Evolutionary conservation across 2,113 vertebrate species (phyloP).

Genomic region (Thunnus thynnus): DNA sequence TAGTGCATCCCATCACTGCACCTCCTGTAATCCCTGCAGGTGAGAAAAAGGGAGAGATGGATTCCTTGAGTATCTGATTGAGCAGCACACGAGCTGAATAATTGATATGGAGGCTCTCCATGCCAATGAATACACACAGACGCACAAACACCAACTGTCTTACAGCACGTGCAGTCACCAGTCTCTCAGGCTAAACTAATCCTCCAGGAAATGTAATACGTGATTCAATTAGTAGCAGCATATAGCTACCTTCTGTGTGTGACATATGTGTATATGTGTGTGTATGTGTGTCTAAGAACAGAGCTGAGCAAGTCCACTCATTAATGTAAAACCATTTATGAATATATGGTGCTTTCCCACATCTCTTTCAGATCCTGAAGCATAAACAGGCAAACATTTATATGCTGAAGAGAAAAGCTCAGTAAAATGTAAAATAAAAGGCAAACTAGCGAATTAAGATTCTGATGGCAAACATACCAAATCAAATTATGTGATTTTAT

Average conservation of each 20-base stretch:
- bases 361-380: slow-evolving; percentile 21
- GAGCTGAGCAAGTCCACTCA: slow-evolving; percentile 57
- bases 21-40: slow-evolving; percentile 73
- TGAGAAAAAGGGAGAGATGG: slow-evolving; percentile 61
- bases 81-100: slow-evolving; percentile 77
- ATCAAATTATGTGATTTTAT: slow-evolving; percentile 4
- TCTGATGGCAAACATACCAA: not conserved
- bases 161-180: slow-evolving; percentile 41
- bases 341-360: slow-evolving; percentile 30
- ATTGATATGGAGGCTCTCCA: slow-evolving; percentile 71
- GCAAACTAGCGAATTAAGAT: slow-evolving; percentile 2
- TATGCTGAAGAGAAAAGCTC: not conserved
- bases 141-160: slow-evolving; percentile 59
- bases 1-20: slow-evolving; percentile 50
- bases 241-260: slow-evolving; percentile 39
- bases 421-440: slow-evolving; percentile 9
- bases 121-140: slow-evolving; percentile 63
- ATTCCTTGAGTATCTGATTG: slow-evolving; percentile 75
- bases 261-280: slow-evolving; percentile 26
- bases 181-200: slow-evolving; percentile 72
- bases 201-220: slow-evolving; percentile 75
- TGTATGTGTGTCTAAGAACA: slow-evolving; percentile 27
- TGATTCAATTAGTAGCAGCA: slow-evolving; percentile 71
- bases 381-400: slow-evolving; percentile 7
- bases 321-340: slow-evolving; percentile 62